Percentiles rank a stretch among this genome's conserved stretches.
Conservation (phyloP, 2,113 vertebrate species). For the Dendrocopos noguchii region DNA sequence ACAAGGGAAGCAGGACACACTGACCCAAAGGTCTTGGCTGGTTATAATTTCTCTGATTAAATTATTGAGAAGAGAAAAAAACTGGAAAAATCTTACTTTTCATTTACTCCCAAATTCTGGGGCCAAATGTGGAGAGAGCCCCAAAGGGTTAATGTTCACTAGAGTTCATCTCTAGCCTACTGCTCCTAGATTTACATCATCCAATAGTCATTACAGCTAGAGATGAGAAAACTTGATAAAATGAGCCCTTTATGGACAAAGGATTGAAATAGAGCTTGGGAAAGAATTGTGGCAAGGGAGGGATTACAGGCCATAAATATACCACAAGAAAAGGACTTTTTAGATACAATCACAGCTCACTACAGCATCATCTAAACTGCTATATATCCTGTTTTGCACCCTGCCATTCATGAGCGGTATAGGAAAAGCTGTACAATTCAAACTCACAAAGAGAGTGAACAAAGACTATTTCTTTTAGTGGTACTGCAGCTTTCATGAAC, state of each 20-base stretch:
- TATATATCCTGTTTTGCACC: neutral
- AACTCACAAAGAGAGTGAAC: conserved; percentile 11
- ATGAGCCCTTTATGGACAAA: neutral
- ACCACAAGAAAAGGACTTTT: conserved; percentile 16
- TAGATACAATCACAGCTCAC: conserved; percentile 14
- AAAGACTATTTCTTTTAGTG: conserved; percentile 28
- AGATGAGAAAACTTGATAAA: conserved; percentile 49
- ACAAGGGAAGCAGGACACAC: neutral
- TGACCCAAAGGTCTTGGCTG: neutral
- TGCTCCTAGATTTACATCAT: conserved; percentile 30
- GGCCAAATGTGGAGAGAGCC: conserved; percentile 10
- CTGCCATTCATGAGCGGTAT: neutral
- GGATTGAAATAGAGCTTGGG: conserved; percentile 24
- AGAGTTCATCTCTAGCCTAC: conserved; percentile 3
- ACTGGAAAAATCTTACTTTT: conserved; percentile 18
- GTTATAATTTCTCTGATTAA: neutral
- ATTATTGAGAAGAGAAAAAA: neutral
- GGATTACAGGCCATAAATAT: conserved; percentile 31
- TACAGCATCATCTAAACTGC: neutral
- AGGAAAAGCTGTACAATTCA: conserved; percentile 5
- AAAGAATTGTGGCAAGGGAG: conserved; percentile 6
- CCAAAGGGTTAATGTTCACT: conserved; percentile 45
- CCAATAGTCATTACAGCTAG: neutral
- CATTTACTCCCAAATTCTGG: neutral
- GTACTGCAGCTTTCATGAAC: conserved; percentile 25